phyloP scores from a whole-genome alignment of 2,797 vertebrate species.

The Propithecus deckenii region DNA sequence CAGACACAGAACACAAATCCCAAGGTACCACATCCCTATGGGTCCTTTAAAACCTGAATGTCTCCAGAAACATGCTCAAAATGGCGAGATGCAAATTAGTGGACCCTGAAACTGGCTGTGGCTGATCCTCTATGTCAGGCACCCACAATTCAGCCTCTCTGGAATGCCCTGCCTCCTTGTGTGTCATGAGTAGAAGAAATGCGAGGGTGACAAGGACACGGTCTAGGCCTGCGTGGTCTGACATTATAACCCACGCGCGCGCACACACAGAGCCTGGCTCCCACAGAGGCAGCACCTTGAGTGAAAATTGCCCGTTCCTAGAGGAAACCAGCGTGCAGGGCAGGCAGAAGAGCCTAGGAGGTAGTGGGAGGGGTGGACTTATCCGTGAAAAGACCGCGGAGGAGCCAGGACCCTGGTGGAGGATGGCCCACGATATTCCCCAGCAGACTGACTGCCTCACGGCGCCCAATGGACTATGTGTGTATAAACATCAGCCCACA shows the following conservation, averaged over 20 bases:
- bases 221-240: neutral
- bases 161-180: neutral
- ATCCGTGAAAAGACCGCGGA: neutral
- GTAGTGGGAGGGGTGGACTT: neutral
- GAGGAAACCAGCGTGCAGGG: neutral
- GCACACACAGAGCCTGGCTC: neutral
- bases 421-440: neutral
- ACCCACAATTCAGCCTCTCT: neutral
- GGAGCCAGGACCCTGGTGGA: neutral
- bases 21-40: neutral
- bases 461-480: accelerated
- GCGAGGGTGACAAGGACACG: neutral
- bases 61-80: neutral
- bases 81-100: neutral
- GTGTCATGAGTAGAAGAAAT: neutral
- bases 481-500: neutral
- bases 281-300: neutral
- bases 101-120: neutral
- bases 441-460: neutral
- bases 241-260: neutral
- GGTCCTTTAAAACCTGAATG: neutral
- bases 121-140: neutral
- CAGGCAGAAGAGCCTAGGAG: neutral
- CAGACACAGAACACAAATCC: neutral
- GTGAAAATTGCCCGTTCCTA: neutral